Conservation (phyloP, 2,113 vertebrate genomes). For the Helogale parvula region DNA sequence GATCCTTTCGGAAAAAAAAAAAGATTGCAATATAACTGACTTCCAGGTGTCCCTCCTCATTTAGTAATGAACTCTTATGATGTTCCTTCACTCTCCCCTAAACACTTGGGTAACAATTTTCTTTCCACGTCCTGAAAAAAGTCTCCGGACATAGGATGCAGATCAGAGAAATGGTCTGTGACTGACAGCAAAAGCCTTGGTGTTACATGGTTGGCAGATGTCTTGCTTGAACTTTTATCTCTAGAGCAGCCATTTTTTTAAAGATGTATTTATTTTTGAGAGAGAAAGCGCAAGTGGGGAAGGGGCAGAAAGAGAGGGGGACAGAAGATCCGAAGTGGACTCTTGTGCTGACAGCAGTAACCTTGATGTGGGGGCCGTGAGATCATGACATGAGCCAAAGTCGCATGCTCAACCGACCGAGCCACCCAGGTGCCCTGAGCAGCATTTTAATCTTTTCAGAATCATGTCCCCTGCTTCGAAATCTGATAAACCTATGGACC, state of each 20-base stretch:
- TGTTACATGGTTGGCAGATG: not conserved
- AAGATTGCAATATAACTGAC: not conserved
- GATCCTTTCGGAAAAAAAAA: not conserved
- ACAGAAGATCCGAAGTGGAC: too few species aligned
- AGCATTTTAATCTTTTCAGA: not conserved
- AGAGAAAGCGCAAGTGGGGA: too few species aligned
- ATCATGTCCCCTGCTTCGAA: not conserved
- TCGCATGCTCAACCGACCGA: too few species aligned
- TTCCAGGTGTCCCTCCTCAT: not conserved
- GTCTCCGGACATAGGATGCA: not conserved
- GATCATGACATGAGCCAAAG: too few species aligned
- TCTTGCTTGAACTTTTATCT: not conserved
- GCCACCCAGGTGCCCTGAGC: not conserved
- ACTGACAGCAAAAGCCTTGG: not conserved
- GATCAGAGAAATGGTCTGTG: not conserved
- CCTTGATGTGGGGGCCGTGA: too few species aligned
- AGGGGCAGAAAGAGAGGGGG: too few species aligned
- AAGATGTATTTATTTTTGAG: too few species aligned
- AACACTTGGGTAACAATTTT: not conserved
- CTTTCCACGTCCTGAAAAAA: not conserved
- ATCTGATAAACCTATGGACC: not conserved
- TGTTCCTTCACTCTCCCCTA: not conserved
- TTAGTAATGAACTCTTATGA: not conserved
- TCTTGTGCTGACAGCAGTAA: too few species aligned
- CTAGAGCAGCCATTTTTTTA: not conserved